phyloP scores from a whole-genome alignment of 1,140 invertebrate genomes.

The Doryteuthis pealeii region DNA sequence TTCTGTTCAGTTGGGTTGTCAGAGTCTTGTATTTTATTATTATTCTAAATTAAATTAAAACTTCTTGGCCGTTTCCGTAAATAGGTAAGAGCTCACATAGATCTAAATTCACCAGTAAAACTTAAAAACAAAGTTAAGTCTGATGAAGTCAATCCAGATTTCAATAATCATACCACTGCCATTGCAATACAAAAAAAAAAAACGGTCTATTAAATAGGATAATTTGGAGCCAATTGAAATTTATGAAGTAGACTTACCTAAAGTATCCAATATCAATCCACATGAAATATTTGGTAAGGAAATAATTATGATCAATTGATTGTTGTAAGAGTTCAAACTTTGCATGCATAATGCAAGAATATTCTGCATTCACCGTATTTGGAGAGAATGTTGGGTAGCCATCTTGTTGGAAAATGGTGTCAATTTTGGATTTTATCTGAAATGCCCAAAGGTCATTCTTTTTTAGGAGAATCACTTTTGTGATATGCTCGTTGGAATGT shows the following conservation, averaged over 20 bases:
- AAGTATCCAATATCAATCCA: conserved; percentile 51
- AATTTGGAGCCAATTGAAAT: no score
- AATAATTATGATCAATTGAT: conserved; percentile 29
- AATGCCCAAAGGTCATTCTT: conserved; percentile 34
- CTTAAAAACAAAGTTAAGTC: no score
- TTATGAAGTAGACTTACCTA: conserved; percentile 29
- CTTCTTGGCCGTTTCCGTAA: no score
- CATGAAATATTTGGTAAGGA: conserved; percentile 41
- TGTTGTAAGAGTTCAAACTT: conserved; percentile 48
- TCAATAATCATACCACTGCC: no score
- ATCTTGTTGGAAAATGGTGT: conserved; percentile 26
- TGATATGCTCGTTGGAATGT: conserved; percentile 11
- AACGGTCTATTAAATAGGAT: no score
- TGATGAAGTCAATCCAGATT: no score
- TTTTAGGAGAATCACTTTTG: conserved; percentile 26
- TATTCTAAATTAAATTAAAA: no score
- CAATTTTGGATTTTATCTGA: conserved; percentile 26
- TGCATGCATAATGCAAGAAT: conserved; percentile 35
- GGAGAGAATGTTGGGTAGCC: conserved; percentile 33
- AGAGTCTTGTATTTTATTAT: no score
- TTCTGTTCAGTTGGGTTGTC: no score
- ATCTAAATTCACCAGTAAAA: no score
- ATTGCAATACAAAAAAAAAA: no score
- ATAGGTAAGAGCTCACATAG: no score
- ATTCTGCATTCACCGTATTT: conserved; percentile 36